Conservation (phyloP, 1,140 invertebrate genomes). For the Nautilus pompilius region DNA sequence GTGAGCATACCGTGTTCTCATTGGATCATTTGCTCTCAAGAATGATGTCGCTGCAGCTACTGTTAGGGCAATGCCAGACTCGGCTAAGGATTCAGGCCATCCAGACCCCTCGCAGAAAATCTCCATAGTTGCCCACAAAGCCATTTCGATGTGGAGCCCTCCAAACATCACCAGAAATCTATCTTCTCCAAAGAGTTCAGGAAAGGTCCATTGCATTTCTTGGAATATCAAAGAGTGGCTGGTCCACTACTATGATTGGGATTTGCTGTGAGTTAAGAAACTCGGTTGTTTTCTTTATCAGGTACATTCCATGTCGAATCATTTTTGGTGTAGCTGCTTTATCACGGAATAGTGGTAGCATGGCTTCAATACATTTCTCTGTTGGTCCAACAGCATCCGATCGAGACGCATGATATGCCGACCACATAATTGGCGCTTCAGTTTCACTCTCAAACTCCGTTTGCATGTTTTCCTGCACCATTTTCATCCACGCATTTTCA, state of each 20-base stretch:
- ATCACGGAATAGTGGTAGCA: too few relatives aligned
- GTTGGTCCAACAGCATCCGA: too few relatives aligned
- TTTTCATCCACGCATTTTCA: too few relatives aligned
- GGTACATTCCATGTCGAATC: too few relatives aligned
- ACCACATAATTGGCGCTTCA: too few relatives aligned
- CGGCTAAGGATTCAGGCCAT: conserved; percentile 17
- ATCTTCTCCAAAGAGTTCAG: conserved; percentile 25
- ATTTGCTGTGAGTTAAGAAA: too few relatives aligned
- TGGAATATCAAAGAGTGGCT: conserved; percentile 18
- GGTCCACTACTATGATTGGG: conserved; percentile 22
- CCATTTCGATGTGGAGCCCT: conserved; percentile 16
- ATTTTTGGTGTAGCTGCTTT: too few relatives aligned
- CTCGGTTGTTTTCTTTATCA: too few relatives aligned
- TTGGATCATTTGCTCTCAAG: not conserved
- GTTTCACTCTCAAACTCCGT: too few relatives aligned
- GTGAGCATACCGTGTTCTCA: not conserved
- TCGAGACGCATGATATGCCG: too few relatives aligned
- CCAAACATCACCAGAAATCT: conserved; percentile 16
- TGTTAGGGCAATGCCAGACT: not conserved
- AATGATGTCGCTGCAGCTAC: conserved; percentile 12
- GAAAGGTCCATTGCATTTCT: conserved; percentile 31
- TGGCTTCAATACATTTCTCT: too few relatives aligned
- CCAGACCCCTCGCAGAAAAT: conserved; percentile 25
- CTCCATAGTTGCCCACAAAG: conserved; percentile 14
- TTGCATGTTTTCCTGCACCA: too few relatives aligned